Evolutionary conservation across 2,888 invertebrate species (phyloP).

Genomic region (Andrena bucephala): DNA sequence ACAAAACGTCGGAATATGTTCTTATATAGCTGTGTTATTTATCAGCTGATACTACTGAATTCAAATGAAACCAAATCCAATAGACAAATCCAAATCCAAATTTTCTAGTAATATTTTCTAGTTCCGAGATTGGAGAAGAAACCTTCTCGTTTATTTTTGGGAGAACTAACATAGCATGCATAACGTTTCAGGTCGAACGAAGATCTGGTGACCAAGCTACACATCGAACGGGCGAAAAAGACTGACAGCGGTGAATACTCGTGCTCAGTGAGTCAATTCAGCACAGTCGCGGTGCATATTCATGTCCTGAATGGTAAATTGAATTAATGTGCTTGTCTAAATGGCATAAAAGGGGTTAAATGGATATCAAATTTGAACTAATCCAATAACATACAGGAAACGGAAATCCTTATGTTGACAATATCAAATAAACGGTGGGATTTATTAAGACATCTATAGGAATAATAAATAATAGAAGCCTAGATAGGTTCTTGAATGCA

Average conservation of each 20-base stretch:
- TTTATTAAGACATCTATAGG: background rate
- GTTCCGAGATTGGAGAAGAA: background rate
- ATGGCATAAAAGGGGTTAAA: background rate
- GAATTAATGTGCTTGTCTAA: constrained; percentile 21
- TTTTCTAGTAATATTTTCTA: too few relatives aligned
- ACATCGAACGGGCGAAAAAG: constrained; percentile 86
- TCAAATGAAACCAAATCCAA: too few relatives aligned
- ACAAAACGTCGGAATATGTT: too few relatives aligned
- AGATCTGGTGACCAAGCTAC: constrained; percentile 80
- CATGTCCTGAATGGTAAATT: constrained; percentile 89
- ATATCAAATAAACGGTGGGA: background rate
- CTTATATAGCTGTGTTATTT: too few relatives aligned
- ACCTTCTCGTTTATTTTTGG: background rate
- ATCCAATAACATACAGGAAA: too few relatives aligned
- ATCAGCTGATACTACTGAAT: too few relatives aligned
- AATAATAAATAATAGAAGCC: too few relatives aligned
- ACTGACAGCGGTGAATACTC: constrained; percentile 89
- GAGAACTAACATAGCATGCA: background rate
- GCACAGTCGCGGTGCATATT: constrained; percentile 88
- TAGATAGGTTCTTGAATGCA: too few relatives aligned
- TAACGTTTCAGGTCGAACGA: constrained; percentile 76
- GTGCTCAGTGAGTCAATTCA: constrained; percentile 88
- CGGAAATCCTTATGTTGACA: background rate
- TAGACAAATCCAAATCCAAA: too few relatives aligned
- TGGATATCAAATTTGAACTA: background rate